Base-by-base conservation (phyloP, 2,797 vertebrate species). In the Enteromius mattozi region DNA sequence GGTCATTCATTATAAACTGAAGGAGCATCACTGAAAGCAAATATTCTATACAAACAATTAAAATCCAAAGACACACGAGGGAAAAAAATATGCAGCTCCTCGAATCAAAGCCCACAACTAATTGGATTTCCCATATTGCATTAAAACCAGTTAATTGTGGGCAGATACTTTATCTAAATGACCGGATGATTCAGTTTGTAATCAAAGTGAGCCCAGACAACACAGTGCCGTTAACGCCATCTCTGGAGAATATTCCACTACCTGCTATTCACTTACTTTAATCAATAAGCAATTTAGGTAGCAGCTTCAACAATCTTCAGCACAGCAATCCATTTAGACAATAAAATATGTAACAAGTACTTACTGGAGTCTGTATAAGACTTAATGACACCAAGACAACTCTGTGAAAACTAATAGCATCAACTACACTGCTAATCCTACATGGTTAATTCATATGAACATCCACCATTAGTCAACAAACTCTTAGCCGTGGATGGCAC, bases 291-390 rank as follows among this genome's bases (percentile, higher is more conserved):
- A 81, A 42, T 78, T 77, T 75, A 27, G 63, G 51, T 27, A 24
- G n/a, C 51, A 37, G 72, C 42, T 68, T 72, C 35, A 59, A 35
- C 47, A 66, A 37, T 49, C 42, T 33, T 54, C 21, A 33, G 51
- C 40, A 61, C 16, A 47, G 37, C 59, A 77, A 27, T 70, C 54
- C 6, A 71, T 71, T 81, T 45, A 76, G 47, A 84, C 65, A 47
- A 66, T 81, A 76, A 81, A 87, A 81, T 72, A 81, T 70, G 72
- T 81, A 81, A 78, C 56, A 51, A 84, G 66, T 16, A 71, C 80
- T 72, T 81, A 61, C 80, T 71, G 35, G 10, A 54, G 47, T 14
- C 35, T 42, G 9, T 33, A 33, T 30, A 47, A 59, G 51, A 42
- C 17, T 33, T 72, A 72, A 61, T 72, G 51, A 59, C 51, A 81